Base-by-base conservation (phyloP, 2,113 vertebrate species). In the Aplodontia rufa region DNA sequence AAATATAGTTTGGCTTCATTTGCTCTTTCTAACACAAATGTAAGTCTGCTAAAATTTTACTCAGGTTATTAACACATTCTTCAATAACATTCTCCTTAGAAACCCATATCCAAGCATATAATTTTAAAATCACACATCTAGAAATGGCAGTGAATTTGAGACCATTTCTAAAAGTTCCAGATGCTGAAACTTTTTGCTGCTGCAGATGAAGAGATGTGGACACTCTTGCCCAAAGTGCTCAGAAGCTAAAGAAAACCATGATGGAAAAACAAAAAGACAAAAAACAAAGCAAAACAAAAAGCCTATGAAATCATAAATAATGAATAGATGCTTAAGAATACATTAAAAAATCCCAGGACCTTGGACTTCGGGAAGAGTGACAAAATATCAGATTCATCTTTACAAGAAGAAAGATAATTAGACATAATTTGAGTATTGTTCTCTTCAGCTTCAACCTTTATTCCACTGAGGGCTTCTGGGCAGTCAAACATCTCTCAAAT, bases 161-260 rank as follows among this genome's bases (percentile, higher is more conserved):
- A 97, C 99, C 98, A n/a, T 99, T 96, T 97, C 97, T 99, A 98
- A 99, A 99, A 96, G 99, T 98, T 49, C 99, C 99, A 89, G 85
- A 96, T 8, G 99, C 99, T 93, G 99, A 99, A 58, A 99, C 99
- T 97, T 99, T 99, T 80, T 98, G 98, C 99, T 99, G 99, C 4
- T 75, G 96, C 98, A 64, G 99, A 99, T 80, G 99, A 99, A 1
- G 98, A 91, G 45, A 99, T 97, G 74, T 97, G 98, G 69, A 99
- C 96, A 55, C 93, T 91, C 0, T 82, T 37, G 24, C 80, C 72
- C 4, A 95, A 86, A 42, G 96, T 51, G 37, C 95, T 97, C 76
- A 98, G 99, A 1, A 97, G 99, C 99, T 99, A 99, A 87, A 99
- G 98, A 96, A 99, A 98, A 97, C 99, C 99, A 64, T 99, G 98